phyloP scores from a whole-genome alignment of 2,113 vertebrate species.

The Struthidea cinerea region DNA sequence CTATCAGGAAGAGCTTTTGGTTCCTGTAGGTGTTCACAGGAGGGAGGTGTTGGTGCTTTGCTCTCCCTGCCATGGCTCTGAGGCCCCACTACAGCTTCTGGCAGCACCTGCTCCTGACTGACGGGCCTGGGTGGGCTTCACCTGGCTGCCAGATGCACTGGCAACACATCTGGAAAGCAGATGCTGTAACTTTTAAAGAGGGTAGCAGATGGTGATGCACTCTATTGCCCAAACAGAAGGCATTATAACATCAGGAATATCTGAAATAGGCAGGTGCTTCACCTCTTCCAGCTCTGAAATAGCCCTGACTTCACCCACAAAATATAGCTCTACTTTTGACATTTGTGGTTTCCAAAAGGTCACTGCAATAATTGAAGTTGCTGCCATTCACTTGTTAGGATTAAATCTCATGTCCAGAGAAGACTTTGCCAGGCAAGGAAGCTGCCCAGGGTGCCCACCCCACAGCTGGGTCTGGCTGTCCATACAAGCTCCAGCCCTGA shows the following conservation, averaged over 20 bases:
- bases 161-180: background rate
- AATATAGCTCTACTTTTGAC: background rate
- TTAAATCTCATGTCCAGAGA: background rate
- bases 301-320: background rate
- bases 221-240: background rate
- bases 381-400: background rate
- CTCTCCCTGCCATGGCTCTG: background rate
- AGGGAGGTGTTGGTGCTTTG: background rate
- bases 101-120: background rate
- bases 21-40: background rate
- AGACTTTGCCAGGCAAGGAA: rapidly evolving
- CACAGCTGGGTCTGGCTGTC: rapidly evolving
- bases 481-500: background rate
- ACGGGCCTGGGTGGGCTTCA: background rate
- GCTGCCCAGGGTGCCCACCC: background rate
- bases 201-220: background rate
- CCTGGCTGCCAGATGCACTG: background rate
- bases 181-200: background rate
- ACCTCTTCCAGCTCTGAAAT: background rate
- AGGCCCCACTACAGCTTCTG: background rate
- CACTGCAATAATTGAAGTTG: background rate
- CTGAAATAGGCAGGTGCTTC: background rate
- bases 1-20: background rate
- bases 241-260: background rate
- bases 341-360: background rate